These are phyloP conservation scores for Heliconius himera DNA, from an alignment of 1,140 invertebrate species.

Conservation along the genomic window DNA sequence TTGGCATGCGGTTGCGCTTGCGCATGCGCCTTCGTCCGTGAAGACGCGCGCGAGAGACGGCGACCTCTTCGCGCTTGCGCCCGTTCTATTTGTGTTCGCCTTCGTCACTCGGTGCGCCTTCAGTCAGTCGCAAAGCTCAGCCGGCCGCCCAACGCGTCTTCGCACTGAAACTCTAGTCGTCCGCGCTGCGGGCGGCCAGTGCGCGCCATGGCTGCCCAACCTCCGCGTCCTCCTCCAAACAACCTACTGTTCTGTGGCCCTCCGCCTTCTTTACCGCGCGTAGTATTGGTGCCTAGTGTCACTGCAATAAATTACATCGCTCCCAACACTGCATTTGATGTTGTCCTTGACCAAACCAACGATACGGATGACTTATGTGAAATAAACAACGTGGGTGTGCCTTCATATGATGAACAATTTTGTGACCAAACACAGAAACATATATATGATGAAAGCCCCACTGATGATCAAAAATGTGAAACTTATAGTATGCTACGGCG, in stretches of 20 bases:
- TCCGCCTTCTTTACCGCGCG: constrained; percentile 63
- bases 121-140: constrained; percentile 78
- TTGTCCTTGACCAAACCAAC: constrained; percentile 54
- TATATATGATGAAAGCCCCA: constrained; percentile 41
- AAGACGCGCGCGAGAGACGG: constrained; percentile 78
- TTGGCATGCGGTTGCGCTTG: constrained; percentile 73
- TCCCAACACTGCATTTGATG: constrained; percentile 45
- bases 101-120: constrained; percentile 76
- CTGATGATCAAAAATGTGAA: constrained; percentile 47
- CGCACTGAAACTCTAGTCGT: constrained; percentile 60
- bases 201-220: constrained; percentile 75
- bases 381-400: constrained; percentile 78
- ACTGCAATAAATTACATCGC: constrained; percentile 36
- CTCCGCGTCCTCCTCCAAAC: constrained; percentile 75
- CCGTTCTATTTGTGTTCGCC: constrained; percentile 79
- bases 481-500: constrained; percentile 56
- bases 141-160: constrained; percentile 74
- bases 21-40: constrained; percentile 78
- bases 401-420: constrained; percentile 54
- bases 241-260: constrained; percentile 69
- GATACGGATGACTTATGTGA: constrained; percentile 62
- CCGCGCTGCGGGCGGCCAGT: constrained; percentile 66
- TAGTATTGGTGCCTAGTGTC: constrained; percentile 65
- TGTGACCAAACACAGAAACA: constrained; percentile 51
- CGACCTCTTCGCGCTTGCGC: constrained; percentile 78